These are phyloP conservation scores for Papilio glaucus DNA, from an alignment of 1,140 invertebrate genomes.

Conservation along the genomic window DNA sequence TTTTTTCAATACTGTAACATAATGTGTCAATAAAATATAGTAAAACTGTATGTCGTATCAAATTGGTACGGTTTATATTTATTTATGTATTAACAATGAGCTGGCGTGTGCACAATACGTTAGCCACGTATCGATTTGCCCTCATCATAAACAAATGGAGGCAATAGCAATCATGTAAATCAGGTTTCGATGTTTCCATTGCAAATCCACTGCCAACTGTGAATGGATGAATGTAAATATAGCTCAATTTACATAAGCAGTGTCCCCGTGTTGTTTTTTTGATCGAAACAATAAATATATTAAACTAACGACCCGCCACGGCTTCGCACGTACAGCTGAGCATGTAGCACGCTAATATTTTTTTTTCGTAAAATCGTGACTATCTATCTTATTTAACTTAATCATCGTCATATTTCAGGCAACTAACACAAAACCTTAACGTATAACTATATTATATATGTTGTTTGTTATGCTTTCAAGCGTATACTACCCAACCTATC, in stretches of 20 bases:
- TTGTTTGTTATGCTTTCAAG: too few relatives aligned
- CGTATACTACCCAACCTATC: too few relatives aligned
- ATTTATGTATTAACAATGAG: conserved; percentile 18
- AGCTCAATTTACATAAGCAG: conserved; percentile 16
- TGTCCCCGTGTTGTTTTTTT: neutral
- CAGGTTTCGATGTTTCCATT: conserved; percentile 54
- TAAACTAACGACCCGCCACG: neutral
- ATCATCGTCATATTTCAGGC: neutral
- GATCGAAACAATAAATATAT: neutral
- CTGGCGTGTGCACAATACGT: conserved; percentile 36
- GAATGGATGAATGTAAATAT: conserved; percentile 44
- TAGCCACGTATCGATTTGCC: conserved; percentile 41
- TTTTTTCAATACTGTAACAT: too few relatives aligned
- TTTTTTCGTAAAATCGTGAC: neutral
- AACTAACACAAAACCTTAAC: too few relatives aligned
- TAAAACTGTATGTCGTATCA: neutral
- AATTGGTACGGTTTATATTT: conserved; percentile 4
- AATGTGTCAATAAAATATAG: too few relatives aligned
- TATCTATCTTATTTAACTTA: too few relatives aligned
- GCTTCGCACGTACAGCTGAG: neutral
- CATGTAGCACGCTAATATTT: neutral
- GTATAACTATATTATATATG: too few relatives aligned
- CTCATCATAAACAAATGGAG: conserved; percentile 55
- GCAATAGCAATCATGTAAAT: conserved; percentile 65
- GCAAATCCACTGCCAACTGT: conserved; percentile 52